Conservation (phyloP, 2,113 vertebrate genomes). For the Helogale parvula region DNA sequence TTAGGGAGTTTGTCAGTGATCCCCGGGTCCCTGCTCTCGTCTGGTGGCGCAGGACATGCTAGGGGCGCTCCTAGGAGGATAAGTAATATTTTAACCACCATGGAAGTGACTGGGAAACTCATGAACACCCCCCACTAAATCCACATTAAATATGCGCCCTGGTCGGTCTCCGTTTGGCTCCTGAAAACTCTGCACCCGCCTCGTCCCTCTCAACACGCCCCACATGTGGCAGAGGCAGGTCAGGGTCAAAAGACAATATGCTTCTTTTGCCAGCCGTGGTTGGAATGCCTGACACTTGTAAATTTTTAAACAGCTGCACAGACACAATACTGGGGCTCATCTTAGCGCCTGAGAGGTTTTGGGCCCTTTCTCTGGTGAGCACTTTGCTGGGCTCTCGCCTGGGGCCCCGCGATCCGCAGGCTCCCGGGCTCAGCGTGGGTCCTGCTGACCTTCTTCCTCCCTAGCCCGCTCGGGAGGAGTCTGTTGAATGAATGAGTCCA, state of each 20-base stretch:
- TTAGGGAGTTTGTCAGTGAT: too few species aligned
- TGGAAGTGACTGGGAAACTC: background rate
- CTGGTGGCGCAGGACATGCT: fast-evolving
- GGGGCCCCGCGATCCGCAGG: background rate
- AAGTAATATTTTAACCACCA: background rate
- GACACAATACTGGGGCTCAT: background rate
- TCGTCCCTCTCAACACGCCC: too few species aligned
- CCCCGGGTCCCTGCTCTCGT: background rate
- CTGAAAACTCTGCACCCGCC: background rate
- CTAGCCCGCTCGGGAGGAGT: background rate
- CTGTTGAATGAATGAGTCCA: background rate
- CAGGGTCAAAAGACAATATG: background rate
- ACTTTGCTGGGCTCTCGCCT: background rate
- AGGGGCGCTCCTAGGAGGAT: background rate
- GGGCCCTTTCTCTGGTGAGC: background rate
- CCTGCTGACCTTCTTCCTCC: background rate
- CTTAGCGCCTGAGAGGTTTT: background rate
- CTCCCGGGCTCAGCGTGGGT: background rate
- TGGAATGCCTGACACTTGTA: background rate
- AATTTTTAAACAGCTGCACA: background rate
- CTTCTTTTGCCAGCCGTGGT: background rate
- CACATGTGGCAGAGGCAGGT: background rate
- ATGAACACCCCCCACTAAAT: too few species aligned
- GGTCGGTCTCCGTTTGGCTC: background rate
- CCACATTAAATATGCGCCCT: background rate